phyloP scores from a whole-genome alignment of 30 jellyfish, hydroid and myxozoan species.

The Aurelia aurita region DNA sequence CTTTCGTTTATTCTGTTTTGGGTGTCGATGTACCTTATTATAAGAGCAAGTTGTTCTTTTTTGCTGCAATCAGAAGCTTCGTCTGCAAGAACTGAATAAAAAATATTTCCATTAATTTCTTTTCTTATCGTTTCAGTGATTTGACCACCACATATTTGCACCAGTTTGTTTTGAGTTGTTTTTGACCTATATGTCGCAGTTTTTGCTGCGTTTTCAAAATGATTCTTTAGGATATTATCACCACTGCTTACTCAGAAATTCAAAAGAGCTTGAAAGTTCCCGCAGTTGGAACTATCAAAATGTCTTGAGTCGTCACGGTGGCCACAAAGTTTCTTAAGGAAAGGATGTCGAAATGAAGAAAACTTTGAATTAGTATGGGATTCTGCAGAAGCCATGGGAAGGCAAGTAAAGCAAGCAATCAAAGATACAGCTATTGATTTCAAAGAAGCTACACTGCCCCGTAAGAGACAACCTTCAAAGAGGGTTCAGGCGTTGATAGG shows the following conservation, averaged over 20 bases:
- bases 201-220: too few species aligned
- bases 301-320: too few species aligned
- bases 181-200: conserved; percentile 35
- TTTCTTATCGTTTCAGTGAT: conserved; percentile 26
- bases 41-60: conserved; percentile 16
- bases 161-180: conserved; percentile 24
- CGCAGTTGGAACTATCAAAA: too few species aligned
- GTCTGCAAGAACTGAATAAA: conserved; percentile 6
- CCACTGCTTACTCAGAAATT: too few species aligned
- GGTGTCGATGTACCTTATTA: conserved; percentile 17
- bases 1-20: conserved; percentile 23
- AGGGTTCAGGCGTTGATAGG: conserved; percentile 53
- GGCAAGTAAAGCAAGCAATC: conserved; percentile 29
- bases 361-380: conserved; percentile 48
- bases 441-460: conserved; percentile 61
- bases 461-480: conserved; percentile 28
- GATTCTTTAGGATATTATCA: too few species aligned
- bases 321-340: too few species aligned
- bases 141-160: conserved; percentile 38
- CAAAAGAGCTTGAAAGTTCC: too few species aligned
- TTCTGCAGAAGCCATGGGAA: conserved; percentile 35
- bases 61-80: too few species aligned
- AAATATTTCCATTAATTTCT: neutral
- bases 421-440: conserved; percentile 22
- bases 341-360: conserved; percentile 49